Conservation (phyloP, 2,797 vertebrate species). For the Coracias cyanogaster region DNA sequence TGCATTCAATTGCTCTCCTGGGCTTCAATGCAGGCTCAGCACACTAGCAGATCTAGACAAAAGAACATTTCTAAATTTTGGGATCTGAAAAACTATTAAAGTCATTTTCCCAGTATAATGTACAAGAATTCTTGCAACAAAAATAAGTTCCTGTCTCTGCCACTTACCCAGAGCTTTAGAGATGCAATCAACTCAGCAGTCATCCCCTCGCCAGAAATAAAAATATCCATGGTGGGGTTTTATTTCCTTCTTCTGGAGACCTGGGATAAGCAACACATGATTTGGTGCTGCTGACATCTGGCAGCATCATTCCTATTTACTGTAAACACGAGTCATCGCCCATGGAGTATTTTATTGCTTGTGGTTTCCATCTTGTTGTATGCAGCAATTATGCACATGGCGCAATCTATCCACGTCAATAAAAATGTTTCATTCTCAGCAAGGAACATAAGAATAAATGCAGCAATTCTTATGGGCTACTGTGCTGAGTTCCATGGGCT, state of each 20-base stretch:
- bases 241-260: slow-evolving; percentile 67
- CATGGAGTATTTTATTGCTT: slow-evolving; percentile 69
- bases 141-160: slow-evolving; percentile 33
- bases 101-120: slow-evolving; percentile 33
- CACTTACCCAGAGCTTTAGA: slow-evolving; percentile 32
- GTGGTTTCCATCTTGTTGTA: slow-evolving; percentile 69
- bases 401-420: slow-evolving; percentile 65
- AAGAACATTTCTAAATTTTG: slow-evolving; percentile 51
- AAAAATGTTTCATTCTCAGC: slow-evolving; percentile 67
- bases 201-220: slow-evolving; percentile 7
- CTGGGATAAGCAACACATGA: slow-evolving; percentile 60
- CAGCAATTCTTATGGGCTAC: slow-evolving; percentile 42
- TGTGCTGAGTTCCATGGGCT: slow-evolving; percentile 43
- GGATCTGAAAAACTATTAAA: slow-evolving; percentile 20
- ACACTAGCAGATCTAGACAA: slow-evolving; percentile 41
- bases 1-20: background rate
- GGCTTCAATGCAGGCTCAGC: slow-evolving; percentile 27
- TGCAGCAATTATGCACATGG: slow-evolving; percentile 67
- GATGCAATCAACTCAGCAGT: slow-evolving; percentile 46
- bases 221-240: slow-evolving; percentile 56
- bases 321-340: slow-evolving; percentile 70
- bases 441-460: slow-evolving; percentile 45
- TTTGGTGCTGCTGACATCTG: slow-evolving; percentile 72
- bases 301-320: slow-evolving; percentile 67
- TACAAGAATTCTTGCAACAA: slow-evolving; percentile 39